These are phyloP conservation scores for Stenichneumon culpator DNA, from an alignment of 2,888 invertebrate genomes.

Conservation along the genomic window DNA sequence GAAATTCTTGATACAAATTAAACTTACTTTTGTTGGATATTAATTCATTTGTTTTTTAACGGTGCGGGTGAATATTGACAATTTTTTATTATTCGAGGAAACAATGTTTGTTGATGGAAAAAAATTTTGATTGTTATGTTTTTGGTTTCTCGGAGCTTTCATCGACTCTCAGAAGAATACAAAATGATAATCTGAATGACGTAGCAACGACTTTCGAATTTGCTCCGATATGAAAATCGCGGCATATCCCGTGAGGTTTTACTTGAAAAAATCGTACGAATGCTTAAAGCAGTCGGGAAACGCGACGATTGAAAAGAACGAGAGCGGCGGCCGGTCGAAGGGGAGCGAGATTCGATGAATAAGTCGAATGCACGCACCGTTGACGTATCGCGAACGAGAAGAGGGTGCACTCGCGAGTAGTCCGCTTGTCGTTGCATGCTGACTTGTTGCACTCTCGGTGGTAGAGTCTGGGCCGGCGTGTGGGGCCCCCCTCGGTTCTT, in stretches of 20 bases:
- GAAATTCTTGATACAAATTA: no score
- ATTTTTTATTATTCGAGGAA: not conserved
- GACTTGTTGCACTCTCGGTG: constrained; percentile 66
- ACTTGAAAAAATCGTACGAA: not conserved
- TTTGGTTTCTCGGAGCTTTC: not conserved
- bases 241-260: no score
- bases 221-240: not conserved
- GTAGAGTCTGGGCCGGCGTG: constrained; percentile 31
- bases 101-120: not conserved
- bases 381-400: constrained; percentile 6
- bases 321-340: not conserved
- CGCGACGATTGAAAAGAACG: not conserved
- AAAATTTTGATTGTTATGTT: not conserved
- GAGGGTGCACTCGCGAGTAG: constrained; percentile 27
- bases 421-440: constrained; percentile 53
- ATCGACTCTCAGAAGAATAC: not conserved
- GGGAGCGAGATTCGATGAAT: constrained; percentile 20
- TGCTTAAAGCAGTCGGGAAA: not conserved
- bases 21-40: no score
- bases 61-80: no score
- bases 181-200: not conserved
- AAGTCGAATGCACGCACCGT: not conserved
- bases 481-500: constrained; percentile 48
- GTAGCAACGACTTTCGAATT: no score
- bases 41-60: no score